Conservation (phyloP, 2,888 invertebrate species). For the Aricia artaxerxes region DNA sequence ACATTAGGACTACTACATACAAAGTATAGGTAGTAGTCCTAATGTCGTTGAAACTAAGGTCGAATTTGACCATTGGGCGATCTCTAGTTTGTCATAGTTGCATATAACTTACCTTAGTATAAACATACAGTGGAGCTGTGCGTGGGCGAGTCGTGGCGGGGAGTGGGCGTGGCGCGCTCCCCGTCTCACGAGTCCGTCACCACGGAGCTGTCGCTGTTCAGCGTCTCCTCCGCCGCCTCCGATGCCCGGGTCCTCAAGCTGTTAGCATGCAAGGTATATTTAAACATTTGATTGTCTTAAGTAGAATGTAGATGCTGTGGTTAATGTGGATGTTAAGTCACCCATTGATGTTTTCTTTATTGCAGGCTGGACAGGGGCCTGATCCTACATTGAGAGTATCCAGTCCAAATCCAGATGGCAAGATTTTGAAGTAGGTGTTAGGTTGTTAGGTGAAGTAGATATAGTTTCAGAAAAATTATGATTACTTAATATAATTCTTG, state of each 20-base stretch:
- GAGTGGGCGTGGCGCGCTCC: slow-evolving; percentile 79
- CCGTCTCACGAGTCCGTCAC: slow-evolving; percentile 92
- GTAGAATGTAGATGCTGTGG: too few relatives aligned
- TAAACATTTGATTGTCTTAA: background rate
- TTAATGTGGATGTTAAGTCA: background rate
- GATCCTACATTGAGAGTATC: slow-evolving; percentile 80
- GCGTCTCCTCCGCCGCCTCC: slow-evolving; percentile 83
- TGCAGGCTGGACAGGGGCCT: slow-evolving; percentile 71
- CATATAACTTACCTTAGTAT: background rate
- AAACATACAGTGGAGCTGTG: slow-evolving; percentile 67
- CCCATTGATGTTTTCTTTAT: slow-evolving; percentile 32
- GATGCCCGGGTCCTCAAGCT: slow-evolving; percentile 67
- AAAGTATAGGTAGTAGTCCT: too few relatives aligned
- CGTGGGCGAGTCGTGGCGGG: slow-evolving; percentile 63
- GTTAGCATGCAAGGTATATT: slow-evolving; percentile 63
- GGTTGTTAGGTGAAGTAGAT: background rate
- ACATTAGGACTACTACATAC: too few relatives aligned
- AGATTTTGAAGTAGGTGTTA: slow-evolving; percentile 61
- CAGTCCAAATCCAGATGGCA: slow-evolving; percentile 86
- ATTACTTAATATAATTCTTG: too few relatives aligned
- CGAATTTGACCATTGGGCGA: too few relatives aligned
- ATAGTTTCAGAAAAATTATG: too few relatives aligned
- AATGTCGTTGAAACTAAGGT: too few relatives aligned
- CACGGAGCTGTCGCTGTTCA: slow-evolving; percentile 89
- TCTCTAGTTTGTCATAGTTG: background rate